These are phyloP conservation scores for Diabrotica undecimpunctata DNA, from an alignment of 1,140 invertebrate genomes.

Conservation along the genomic window DNA sequence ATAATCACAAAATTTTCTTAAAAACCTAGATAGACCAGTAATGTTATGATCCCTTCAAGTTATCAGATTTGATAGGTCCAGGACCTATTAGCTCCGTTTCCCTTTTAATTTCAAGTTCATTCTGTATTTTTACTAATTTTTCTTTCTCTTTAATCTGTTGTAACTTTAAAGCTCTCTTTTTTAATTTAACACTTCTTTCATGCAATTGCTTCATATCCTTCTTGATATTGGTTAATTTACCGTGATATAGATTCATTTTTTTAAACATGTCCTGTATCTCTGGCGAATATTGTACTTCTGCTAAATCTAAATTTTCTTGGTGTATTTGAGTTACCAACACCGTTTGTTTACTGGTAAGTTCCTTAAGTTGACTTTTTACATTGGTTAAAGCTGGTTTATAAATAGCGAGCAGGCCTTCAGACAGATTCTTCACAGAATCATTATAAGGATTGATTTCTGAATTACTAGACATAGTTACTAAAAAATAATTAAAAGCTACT, in stretches of 20 bases:
- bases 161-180: conserved; percentile 7
- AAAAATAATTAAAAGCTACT: too few species aligned
- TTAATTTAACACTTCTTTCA: conserved; percentile 15
- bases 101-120: not conserved
- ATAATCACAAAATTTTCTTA: too few species aligned
- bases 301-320: conserved; percentile 11
- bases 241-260: conserved; percentile 11
- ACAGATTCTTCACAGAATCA: conserved; percentile 11
- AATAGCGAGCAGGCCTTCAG: conserved; percentile 5
- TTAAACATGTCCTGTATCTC: conserved; percentile 15
- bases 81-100: conserved; percentile 3
- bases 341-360: conserved; percentile 12
- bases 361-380: conserved; percentile 10
- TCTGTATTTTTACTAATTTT: not conserved
- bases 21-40: too few species aligned
- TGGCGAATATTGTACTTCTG: conserved; percentile 16
- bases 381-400: conserved; percentile 7
- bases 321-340: conserved; percentile 7
- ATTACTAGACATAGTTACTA: too few species aligned
- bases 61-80: conserved; percentile 1
- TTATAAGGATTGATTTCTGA: conserved; percentile 5
- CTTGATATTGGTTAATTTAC: conserved; percentile 12
- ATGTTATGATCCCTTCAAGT: too few species aligned
- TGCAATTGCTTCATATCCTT: conserved; percentile 14
- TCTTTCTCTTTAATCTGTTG: conserved; percentile 18